These are phyloP conservation scores for Bradynema listronoti DNA, from an alignment of 1,140 invertebrate genomes.

Conservation along the genomic window DNA sequence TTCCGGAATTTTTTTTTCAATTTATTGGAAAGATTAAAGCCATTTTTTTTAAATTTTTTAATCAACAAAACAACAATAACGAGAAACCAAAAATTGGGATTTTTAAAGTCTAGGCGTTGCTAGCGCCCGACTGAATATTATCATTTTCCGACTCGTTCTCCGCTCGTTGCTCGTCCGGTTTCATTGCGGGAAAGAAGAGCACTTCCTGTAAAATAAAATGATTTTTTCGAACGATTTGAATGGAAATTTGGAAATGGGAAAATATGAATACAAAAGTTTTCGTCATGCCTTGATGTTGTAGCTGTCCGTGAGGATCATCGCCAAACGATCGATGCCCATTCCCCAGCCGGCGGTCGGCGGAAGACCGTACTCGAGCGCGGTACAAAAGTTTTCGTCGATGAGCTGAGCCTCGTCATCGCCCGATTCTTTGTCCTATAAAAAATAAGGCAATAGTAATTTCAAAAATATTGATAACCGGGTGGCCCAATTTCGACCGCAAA, in stretches of 20 bases:
- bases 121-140: no score
- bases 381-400: slow-evolving; percentile 94
- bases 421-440: slow-evolving; percentile 76
- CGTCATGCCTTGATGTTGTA: slow-evolving; percentile 94
- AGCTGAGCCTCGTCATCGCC: slow-evolving; percentile 97
- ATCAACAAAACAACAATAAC: not conserved
- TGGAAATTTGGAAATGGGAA: slow-evolving; percentile 19
- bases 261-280: no score
- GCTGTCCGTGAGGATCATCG: slow-evolving; percentile 95
- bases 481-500: no score
- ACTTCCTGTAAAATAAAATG: slow-evolving; percentile 62
- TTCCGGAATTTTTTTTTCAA: no score
- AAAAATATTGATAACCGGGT: no score
- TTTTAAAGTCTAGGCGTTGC: not conserved
- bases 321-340: slow-evolving; percentile 85
- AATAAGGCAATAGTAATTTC: not conserved
- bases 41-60: not conserved
- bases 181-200: slow-evolving; percentile 67
- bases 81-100: not conserved
- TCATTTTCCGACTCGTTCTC: slow-evolving; percentile 10
- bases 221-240: slow-evolving; percentile 5
- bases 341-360: slow-evolving; percentile 98
- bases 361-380: slow-evolving; percentile 91
- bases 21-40: not conserved
- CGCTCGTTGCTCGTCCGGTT: slow-evolving; percentile 58